These are phyloP conservation scores for Rallus limicola DNA, from an alignment of 2,113 vertebrate species.

Conservation along the genomic window DNA sequence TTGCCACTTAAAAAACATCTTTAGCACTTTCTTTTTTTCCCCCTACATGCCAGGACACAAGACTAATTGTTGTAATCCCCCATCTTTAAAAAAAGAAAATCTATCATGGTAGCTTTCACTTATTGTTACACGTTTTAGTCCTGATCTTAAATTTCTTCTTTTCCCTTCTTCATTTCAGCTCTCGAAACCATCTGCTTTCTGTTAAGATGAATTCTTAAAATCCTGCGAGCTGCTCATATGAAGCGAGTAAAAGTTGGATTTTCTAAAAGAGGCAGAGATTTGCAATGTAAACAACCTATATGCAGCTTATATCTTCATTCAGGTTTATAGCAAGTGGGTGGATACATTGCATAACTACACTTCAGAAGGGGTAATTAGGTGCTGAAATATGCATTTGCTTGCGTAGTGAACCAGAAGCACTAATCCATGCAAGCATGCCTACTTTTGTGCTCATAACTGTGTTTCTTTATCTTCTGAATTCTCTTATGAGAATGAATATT, in stretches of 20 bases:
- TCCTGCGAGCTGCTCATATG: conserved; percentile 38
- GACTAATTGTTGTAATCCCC: background rate
- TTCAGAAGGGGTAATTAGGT: conserved; percentile 30
- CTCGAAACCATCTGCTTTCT: conserved; percentile 67
- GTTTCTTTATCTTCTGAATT: background rate
- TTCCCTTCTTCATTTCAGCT: conserved; percentile 44
- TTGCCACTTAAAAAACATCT: background rate
- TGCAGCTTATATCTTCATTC: conserved; percentile 52
- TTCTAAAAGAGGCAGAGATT: conserved; percentile 48
- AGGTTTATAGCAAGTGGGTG: conserved; percentile 52
- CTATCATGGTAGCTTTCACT: background rate
- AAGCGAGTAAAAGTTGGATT: conserved; percentile 30
- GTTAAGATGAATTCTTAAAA: conserved; percentile 55
- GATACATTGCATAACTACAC: conserved; percentile 8
- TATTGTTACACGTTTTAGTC: background rate
- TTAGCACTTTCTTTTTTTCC: background rate
- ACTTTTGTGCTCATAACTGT: background rate
- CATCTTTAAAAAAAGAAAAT: background rate
- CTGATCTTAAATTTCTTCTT: conserved; percentile 9
- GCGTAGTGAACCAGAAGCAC: background rate
- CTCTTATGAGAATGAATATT: background rate
- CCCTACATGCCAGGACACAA: background rate
- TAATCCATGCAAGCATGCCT: background rate
- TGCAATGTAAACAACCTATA: conserved; percentile 54
- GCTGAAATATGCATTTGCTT: conserved; percentile 2